These are phyloP conservation scores for Apteryx owenii DNA, from an alignment of 2,113 vertebrate genomes.

Conservation along the genomic window DNA sequence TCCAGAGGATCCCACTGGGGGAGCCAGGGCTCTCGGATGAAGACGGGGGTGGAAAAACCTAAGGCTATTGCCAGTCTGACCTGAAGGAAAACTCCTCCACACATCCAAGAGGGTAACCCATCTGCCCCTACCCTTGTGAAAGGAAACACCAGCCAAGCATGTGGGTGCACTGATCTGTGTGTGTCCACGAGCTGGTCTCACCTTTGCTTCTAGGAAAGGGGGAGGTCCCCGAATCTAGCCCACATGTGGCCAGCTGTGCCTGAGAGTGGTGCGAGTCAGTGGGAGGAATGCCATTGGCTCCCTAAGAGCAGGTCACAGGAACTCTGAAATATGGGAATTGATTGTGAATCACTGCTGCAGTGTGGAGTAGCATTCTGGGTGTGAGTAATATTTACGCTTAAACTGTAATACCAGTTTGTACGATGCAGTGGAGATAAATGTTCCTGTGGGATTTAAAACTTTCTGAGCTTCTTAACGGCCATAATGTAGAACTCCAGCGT, in stretches of 20 bases:
- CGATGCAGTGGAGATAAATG: neutral
- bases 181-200: neutral
- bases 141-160: neutral
- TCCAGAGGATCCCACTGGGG: neutral
- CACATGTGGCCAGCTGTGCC: neutral
- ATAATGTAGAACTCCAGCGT: neutral
- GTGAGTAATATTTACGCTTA: neutral
- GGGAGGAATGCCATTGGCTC: neutral
- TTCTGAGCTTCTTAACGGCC: neutral
- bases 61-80: neutral
- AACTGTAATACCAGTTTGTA: neutral
- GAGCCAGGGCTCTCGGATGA: neutral
- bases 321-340: neutral
- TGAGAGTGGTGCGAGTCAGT: neutral
- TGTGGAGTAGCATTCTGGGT: neutral
- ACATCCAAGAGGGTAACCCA: neutral
- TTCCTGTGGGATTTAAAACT: neutral
- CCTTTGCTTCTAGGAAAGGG: neutral
- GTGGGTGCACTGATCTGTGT: accelerated
- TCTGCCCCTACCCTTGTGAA: neutral
- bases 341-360: neutral
- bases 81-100: neutral
- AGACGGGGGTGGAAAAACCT: neutral
- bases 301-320: neutral
- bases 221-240: neutral